Base-by-base conservation (phyloP, 2,888 invertebrate species). In the Eucriotettix oculatus region DNA sequence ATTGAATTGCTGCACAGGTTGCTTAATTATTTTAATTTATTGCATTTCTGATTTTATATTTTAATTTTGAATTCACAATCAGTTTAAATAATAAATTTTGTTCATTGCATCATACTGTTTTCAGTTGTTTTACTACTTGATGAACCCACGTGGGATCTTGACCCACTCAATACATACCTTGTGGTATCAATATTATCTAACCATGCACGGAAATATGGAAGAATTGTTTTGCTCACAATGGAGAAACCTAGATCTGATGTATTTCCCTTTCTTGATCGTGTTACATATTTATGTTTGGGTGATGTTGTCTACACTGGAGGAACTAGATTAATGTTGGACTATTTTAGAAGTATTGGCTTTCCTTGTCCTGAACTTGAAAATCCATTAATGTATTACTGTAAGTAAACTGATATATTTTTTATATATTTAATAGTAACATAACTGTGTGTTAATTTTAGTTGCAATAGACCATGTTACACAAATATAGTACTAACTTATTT, bases 341-440 rank as follows among this genome's bases (percentile, higher is more conserved):
- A 98, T 74, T 98, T 97, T 73, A 87, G 91, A 60, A 87, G 87
- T 64, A 92, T 97, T 66, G 97, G 97, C 2, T 96, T 95, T 71
- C 95, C 96, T 0, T 98, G 97, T 73, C 97, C 97, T 0, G 91
- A 94, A 70, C 76, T 95, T 57, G 97, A 97, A 71, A 98, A 98
- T 74, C 97, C 97, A 0, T 78, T 97, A n/a, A 96, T 96, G 89
- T 97, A 95, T 74, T 98, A 96, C 71, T 77, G 93, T 93, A 76
- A 84, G 90, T 81, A 56, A 58, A 42, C 10, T 42, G 42, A 16
- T 16, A 10, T 43, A 12, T 5, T 44, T 42, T 12, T 11, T 53
- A n/a, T 42, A 16, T 16, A 53, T n/a, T 17, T 42, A 10, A 43
- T 9, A 3, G 2, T 7, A 12, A 54, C 16, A 16, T 54, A 48